Percentiles rank a stretch among this genome's conserved stretches.
Conservation (phyloP, 2,113 vertebrate genomes). For the Lepus americanus region DNA sequence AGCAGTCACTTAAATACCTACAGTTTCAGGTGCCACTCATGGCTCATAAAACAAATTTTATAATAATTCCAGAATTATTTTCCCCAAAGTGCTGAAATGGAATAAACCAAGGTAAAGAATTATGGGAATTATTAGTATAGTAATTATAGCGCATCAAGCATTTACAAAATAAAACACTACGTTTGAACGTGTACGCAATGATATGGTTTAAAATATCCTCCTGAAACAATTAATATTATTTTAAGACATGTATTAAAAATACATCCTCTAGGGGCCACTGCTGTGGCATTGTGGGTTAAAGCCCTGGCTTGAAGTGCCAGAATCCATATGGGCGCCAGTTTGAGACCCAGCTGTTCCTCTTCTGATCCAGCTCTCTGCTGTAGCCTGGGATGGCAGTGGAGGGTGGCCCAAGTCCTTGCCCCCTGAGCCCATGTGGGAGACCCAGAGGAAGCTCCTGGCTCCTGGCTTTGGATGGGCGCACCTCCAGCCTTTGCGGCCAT, state of each 20-base stretch:
- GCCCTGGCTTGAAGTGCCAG: too few species aligned
- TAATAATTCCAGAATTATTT: slow-evolving; percentile 64
- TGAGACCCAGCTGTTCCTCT: too few species aligned
- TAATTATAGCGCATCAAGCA: slow-evolving; percentile 60
- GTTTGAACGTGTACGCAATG: slow-evolving; percentile 58
- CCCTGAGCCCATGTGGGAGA: too few species aligned
- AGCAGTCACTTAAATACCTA: slow-evolving; percentile 86
- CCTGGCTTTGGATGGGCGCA: too few species aligned
- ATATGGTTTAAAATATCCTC: slow-evolving; percentile 67
- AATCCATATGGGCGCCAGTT: too few species aligned
- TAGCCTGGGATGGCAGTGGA: too few species aligned
- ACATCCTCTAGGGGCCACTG: neutral
- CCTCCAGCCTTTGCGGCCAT: too few species aligned
- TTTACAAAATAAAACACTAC: slow-evolving; percentile 60
- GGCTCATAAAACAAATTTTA: slow-evolving; percentile 78
- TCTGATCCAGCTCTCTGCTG: too few species aligned
- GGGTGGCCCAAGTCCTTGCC: too few species aligned
- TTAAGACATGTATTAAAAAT: slow-evolving; percentile 69
- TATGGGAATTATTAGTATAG: slow-evolving; percentile 25
- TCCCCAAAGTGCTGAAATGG: slow-evolving; percentile 73
- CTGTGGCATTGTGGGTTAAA: too few species aligned
- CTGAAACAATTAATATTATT: neutral
- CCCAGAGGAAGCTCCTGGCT: too few species aligned
- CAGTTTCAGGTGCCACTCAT: slow-evolving; percentile 78
- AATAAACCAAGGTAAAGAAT: slow-evolving; percentile 72